Conservation (phyloP, 1,140 invertebrate species). For the Agrilus planipennis region DNA sequence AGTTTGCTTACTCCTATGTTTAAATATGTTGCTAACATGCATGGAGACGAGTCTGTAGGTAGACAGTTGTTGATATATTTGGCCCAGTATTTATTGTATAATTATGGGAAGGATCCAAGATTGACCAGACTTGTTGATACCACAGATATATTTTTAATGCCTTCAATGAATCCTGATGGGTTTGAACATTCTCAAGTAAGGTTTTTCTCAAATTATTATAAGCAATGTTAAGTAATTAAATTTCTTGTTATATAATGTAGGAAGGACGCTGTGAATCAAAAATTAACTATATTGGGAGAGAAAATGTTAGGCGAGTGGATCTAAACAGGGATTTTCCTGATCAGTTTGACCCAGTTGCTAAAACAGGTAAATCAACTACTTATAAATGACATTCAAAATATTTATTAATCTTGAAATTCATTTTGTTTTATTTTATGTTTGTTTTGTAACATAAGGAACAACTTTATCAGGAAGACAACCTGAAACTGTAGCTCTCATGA, state of each 20-base stretch:
- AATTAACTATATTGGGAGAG: slow-evolving; percentile 51
- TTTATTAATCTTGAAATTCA: no score
- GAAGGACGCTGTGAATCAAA: slow-evolving; percentile 68
- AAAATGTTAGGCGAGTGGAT: slow-evolving; percentile 69
- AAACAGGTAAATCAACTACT: no score
- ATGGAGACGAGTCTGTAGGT: slow-evolving; percentile 94
- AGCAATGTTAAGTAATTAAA: no score
- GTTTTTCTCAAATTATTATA: no score
- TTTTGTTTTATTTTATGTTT: no score
- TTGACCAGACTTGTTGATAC: slow-evolving; percentile 62
- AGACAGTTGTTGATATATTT: slow-evolving; percentile 78
- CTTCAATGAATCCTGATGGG: slow-evolving; percentile 87
- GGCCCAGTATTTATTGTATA: slow-evolving; percentile 69
- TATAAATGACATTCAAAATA: no score
- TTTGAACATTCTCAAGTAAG: slow-evolving; percentile 64
- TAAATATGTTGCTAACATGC: slow-evolving; percentile 97
- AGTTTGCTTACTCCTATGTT: slow-evolving; percentile 68
- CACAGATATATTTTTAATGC: slow-evolving; percentile 84
- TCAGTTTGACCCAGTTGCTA: slow-evolving; percentile 48
- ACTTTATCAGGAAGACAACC: slow-evolving; percentile 50
- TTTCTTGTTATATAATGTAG: slow-evolving; percentile 33
- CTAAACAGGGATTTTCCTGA: slow-evolving; percentile 85
- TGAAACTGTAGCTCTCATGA: slow-evolving; percentile 89
- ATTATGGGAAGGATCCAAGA: slow-evolving; percentile 56
- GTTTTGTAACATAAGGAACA: slow-evolving; percentile 16